These are phyloP conservation scores for Cervus canadensis DNA, from an alignment of 2,113 vertebrate species.

Conservation along the genomic window DNA sequence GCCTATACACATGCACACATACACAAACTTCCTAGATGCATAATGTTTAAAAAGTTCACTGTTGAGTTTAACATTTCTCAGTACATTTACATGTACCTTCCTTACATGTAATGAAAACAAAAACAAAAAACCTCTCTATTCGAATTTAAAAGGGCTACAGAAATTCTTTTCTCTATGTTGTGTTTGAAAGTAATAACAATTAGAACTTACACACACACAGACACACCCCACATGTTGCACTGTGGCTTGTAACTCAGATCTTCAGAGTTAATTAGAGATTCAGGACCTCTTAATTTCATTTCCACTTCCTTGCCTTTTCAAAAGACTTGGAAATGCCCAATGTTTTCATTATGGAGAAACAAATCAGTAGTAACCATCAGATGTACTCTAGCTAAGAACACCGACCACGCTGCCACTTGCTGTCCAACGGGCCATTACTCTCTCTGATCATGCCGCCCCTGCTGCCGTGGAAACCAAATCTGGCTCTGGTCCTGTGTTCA, in stretches of 20 bases:
- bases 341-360: conserved; percentile 48
- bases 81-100: not conserved
- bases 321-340: conserved; percentile 40
- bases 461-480: conserved; percentile 38
- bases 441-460: not conserved
- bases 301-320: conserved; percentile 52
- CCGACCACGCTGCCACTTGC: not conserved
- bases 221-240: not conserved
- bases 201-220: not conserved
- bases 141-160: conserved; percentile 20
- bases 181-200: conserved; percentile 25
- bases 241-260: conserved; percentile 54
- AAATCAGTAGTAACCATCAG: conserved; percentile 25
- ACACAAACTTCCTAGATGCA: not conserved
- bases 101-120: not conserved
- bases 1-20: not conserved
- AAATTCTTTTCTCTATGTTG: not conserved
- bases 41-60: not conserved
- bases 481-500: conserved; percentile 29
- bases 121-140: not conserved
- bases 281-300: conserved; percentile 47
- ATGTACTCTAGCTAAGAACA: not conserved
- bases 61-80: not conserved
- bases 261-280: conserved; percentile 58
- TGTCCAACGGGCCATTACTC: not conserved